Evolutionary conservation across 2,888 invertebrate species (phyloP).

Genomic region (Octodonta nipae): DNA sequence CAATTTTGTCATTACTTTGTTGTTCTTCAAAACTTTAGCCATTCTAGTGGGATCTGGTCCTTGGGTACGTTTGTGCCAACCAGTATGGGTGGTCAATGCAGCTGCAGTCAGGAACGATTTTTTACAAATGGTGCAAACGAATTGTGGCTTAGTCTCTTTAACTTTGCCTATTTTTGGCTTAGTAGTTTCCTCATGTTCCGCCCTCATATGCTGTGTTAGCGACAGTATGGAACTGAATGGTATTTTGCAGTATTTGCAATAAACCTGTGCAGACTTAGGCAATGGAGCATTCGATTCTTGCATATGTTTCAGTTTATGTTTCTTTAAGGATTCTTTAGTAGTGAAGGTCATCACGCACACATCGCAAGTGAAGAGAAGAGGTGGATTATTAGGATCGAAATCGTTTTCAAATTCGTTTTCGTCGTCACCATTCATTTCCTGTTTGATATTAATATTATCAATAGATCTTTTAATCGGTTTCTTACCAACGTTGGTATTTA

Average conservation of each 20-base stretch:
- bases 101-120: constrained; percentile 46
- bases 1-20: constrained; percentile 7
- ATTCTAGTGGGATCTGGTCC: neutral
- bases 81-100: constrained; percentile 49
- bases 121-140: constrained; percentile 50
- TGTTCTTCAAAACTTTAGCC: constrained; percentile 7
- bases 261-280: constrained; percentile 12
- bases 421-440: constrained; percentile 43
- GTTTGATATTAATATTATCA: constrained; percentile 40
- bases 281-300: constrained; percentile 9
- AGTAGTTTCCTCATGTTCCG: constrained; percentile 23
- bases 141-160: constrained; percentile 19
- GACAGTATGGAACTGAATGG: constrained; percentile 20
- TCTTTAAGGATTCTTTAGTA: constrained; percentile 30
- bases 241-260: constrained; percentile 30
- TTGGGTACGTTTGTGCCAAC: constrained; percentile 42
- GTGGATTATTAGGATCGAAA: constrained; percentile 10
- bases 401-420: constrained; percentile 24
- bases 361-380: constrained; percentile 30
- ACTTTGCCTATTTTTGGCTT: constrained; percentile 14
- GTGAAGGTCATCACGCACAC: constrained; percentile 35
- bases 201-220: constrained; percentile 28
- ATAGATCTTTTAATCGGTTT: constrained; percentile 41
- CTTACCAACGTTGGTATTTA: constrained; percentile 26
- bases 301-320: constrained; percentile 32